These are phyloP conservation scores for Drosophila kuntzei DNA, from an alignment of 2,888 invertebrate species.

Conservation along the genomic window DNA sequence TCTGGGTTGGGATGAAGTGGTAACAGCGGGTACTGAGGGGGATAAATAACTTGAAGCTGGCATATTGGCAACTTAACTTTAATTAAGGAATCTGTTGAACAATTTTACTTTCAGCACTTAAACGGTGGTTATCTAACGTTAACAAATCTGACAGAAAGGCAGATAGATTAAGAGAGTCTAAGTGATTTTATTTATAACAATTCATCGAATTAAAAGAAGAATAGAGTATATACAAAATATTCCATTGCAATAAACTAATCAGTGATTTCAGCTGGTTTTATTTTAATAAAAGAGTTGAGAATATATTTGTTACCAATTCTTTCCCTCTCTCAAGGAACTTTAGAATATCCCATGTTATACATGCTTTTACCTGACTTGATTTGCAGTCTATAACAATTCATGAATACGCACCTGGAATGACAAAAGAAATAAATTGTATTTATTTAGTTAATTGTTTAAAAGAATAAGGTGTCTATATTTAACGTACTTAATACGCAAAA, in stretches of 20 bases:
- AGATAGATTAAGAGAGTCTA: neutral
- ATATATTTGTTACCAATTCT: neutral
- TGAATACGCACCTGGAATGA: slow-evolving; percentile 72
- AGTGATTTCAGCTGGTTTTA: neutral
- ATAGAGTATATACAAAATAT: neutral
- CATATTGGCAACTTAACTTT: slow-evolving; percentile 61
- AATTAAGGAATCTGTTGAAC: slow-evolving; percentile 69
- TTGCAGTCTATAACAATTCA: neutral
- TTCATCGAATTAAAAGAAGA: neutral
- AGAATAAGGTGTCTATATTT: slow-evolving; percentile 44
- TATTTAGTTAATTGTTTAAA: slow-evolving; percentile 54
- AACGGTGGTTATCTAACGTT: slow-evolving; percentile 26
- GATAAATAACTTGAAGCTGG: slow-evolving; percentile 54
- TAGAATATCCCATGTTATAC: neutral
- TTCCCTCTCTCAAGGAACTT: neutral
- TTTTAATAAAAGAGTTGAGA: neutral
- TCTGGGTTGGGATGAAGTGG: neutral
- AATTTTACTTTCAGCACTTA: slow-evolving; percentile 52
- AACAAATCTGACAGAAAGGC: neutral
- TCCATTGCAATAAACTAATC: neutral
- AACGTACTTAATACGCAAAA: slow-evolving; percentile 34
- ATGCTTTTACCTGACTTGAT: slow-evolving; percentile 9
- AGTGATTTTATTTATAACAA: slow-evolving; percentile 1
- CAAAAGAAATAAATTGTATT: slow-evolving; percentile 35
- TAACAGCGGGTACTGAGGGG: slow-evolving; percentile 1